A percentile compares a stretch with the other conserved stretches of the same genome.
Evolutionary conservation across 1,140 invertebrate genomes (phyloP).

Genomic region (Lasioglossum albipes): DNA sequence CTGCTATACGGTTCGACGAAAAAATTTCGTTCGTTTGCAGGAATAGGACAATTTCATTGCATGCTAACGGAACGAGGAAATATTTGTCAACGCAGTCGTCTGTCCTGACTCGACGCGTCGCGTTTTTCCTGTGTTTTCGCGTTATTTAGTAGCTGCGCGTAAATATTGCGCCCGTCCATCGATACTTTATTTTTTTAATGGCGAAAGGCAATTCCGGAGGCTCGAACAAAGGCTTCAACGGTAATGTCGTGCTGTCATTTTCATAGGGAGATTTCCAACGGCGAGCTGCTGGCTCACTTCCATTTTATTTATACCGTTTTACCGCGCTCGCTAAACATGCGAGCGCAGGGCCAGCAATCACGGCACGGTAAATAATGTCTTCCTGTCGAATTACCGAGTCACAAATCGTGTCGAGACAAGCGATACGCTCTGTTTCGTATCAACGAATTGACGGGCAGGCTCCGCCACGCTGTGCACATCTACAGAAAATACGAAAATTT

Average conservation of each 20-base stretch:
- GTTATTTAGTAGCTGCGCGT: not conserved
- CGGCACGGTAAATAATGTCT: conserved; percentile 58
- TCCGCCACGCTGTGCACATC: not conserved
- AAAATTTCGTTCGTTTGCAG: no score
- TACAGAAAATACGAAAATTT: not conserved
- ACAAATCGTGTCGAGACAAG: conserved; percentile 22
- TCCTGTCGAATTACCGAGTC: conserved; percentile 49
- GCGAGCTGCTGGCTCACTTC: conserved; percentile 43
- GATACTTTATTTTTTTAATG: not conserved
- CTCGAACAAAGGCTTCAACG: not conserved
- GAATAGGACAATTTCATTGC: no score
- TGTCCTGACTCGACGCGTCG: no score
- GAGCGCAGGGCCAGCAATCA: conserved; percentile 22
- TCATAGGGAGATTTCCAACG: not conserved
- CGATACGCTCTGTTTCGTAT: conserved; percentile 25
- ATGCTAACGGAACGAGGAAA: no score
- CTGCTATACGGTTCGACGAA: no score
- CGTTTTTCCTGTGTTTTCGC: not conserved
- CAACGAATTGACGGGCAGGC: not conserved
- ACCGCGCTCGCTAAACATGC: not conserved
- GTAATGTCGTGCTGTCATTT: conserved; percentile 9
- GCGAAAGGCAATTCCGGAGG: not conserved
- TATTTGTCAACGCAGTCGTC: no score
- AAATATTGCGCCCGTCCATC: not conserved
- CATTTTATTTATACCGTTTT: conserved; percentile 53